These are phyloP conservation scores for Choristoneura fumiferana DNA, from an alignment of 1,140 invertebrate species.

Conservation along the genomic window DNA sequence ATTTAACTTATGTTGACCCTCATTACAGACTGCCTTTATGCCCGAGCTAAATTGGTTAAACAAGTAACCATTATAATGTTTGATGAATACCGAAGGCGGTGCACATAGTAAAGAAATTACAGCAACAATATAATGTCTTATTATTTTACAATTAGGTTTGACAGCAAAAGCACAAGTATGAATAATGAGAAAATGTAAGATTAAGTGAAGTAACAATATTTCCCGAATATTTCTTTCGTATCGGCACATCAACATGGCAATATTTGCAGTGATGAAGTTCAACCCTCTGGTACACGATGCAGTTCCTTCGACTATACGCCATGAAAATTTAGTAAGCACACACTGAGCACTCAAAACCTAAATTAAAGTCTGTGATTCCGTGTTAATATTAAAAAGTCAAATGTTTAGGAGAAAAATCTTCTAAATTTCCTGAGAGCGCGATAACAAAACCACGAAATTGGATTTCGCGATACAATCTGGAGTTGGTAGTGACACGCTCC, in stretches of 20 bases:
- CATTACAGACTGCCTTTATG: background rate
- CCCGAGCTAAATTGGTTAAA: constrained; percentile 6
- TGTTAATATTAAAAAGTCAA: constrained; percentile 32
- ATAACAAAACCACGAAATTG: constrained; percentile 76
- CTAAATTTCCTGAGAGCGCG: constrained; percentile 59
- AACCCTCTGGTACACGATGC: too few species aligned
- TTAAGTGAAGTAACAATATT: too few species aligned
- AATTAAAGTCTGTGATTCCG: background rate
- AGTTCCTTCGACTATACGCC: too few species aligned
- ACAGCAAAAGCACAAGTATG: too few species aligned
- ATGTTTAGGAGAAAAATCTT: constrained; percentile 61
- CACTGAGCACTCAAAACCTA: too few species aligned
- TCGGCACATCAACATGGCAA: too few species aligned
- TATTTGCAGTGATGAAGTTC: too few species aligned
- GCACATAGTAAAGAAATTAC: constrained; percentile 17
- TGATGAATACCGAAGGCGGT: constrained; percentile 15
- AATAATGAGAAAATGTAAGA: too few species aligned
- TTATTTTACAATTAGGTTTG: too few species aligned
- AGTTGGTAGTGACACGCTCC: constrained; percentile 61
- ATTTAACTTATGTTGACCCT: constrained; percentile 8
- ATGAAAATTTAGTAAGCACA: too few species aligned
- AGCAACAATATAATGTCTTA: too few species aligned
- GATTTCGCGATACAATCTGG: constrained; percentile 73
- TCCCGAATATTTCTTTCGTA: too few species aligned
- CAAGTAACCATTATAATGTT: background rate